Conservation (phyloP, 2,797 vertebrate genomes). For the Basileuterus tristriatus region DNA sequence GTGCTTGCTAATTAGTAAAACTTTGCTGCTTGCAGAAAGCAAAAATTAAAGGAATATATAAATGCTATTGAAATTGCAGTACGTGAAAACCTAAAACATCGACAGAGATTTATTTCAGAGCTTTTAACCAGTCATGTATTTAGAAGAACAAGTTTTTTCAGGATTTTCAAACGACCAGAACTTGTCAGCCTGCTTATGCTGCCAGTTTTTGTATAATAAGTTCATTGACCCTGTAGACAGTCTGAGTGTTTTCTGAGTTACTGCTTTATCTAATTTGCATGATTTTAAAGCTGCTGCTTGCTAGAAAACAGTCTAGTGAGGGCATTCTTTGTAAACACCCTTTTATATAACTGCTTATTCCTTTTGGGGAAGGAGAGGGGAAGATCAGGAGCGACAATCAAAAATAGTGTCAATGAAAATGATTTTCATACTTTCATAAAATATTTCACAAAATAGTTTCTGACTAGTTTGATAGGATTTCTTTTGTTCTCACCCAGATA, state of each 20-base stretch:
- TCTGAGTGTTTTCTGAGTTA: conserved; percentile 44
- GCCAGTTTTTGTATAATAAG: conserved; percentile 35
- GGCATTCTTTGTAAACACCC: not conserved
- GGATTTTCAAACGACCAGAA: not conserved
- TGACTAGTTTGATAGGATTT: not conserved
- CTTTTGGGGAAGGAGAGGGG: not conserved
- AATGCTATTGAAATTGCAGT: not conserved
- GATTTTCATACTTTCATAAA: not conserved
- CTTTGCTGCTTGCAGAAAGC: not conserved
- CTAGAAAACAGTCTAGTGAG: conserved; percentile 35
- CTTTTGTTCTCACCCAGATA: not conserved
- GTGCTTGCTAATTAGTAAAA: conserved; percentile 69
- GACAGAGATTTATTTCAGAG: not conserved
- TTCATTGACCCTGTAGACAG: conserved; percentile 25
- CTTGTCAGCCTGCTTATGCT: not conserved
- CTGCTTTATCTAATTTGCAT: conserved; percentile 61
- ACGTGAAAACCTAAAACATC: not conserved
- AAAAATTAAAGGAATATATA: conserved; percentile 32
- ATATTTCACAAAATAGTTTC: not conserved
- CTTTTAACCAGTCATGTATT: not conserved
- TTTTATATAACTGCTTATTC: conserved; percentile 11
- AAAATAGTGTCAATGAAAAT: not conserved
- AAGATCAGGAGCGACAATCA: not conserved
- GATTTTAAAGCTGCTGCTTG: conserved; percentile 49
- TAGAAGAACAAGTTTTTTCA: not conserved